Evolutionary conservation across 2,113 vertebrate species (phyloP), one percentile per base, ranked within the genome.

Genomic region (Mesitornis unicolor): DNA sequence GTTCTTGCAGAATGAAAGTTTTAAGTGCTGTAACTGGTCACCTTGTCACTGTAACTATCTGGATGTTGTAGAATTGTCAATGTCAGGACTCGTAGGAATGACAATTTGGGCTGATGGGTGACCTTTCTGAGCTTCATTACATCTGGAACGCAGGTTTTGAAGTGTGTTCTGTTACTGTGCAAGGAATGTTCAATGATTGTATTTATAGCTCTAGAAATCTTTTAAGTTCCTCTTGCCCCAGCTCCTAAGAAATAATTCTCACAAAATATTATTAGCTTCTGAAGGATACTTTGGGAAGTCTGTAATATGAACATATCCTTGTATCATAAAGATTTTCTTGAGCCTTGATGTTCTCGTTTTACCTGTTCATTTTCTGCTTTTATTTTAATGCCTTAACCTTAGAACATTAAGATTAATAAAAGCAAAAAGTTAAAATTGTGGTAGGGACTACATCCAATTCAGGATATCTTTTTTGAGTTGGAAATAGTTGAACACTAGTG

Each of bases 201-300:
- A 87, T 87, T 84, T 96, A 92, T 71, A 87, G 56, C 65, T 91
- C 60, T 84, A 75, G 60, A 94, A 87, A 43, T 82, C 43, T 77
- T 86, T 91, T 80, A 28, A 67, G 65, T 91, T 89, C 12, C 16
- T 87, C 16, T 90, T 95, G 31, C n/a, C n/a, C 26, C 56, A 79
- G 33, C 40, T 82, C 36, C 24, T 78, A 85, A 79, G 61, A 84
- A 91, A 11, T 50, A 70, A 64, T 81, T 93, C 38, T 91, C 16
- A 84, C 29, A 54, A 79, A 90, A 76, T 91, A 82, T 68, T 89
- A 83, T 75, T 84, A 86, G 17, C n/a, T 36, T 85, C 82, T 79
- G 48, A 85, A 51, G 40, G 43, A 56, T 82, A 28, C 47, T 82
- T 87, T 83, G 33, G 29, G 65, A 84, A 89, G 73, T 10, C 16